A percentile compares a stretch with the other conserved stretches of the same genome.
phyloP scores from a whole-genome alignment of 2,797 vertebrate genomes.

The Chelidonichthys spinosus region DNA sequence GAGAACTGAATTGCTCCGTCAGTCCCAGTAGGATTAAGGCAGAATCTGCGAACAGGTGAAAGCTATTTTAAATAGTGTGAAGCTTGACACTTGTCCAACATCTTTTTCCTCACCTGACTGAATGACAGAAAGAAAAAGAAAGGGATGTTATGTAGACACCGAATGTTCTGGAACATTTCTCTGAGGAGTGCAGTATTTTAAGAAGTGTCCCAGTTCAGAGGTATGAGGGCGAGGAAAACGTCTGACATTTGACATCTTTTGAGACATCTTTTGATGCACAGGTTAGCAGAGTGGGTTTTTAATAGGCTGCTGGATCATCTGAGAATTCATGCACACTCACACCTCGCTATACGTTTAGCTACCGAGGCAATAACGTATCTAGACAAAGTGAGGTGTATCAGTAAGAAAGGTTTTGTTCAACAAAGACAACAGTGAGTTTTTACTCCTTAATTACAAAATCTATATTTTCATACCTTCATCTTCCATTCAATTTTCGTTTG shows the following conservation, averaged over 20 bases:
- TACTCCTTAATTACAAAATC: background rate
- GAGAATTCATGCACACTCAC: constrained; percentile 12
- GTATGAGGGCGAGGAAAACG: constrained; percentile 39
- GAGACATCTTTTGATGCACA: constrained; percentile 15
- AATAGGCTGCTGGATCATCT: constrained; percentile 15
- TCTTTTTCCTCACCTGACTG: constrained; percentile 5
- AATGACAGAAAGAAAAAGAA: constrained; percentile 14
- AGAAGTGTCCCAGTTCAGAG: constrained; percentile 73
- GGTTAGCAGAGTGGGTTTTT: constrained; percentile 12
- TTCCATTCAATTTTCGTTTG: no score
- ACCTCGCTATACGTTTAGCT: background rate
- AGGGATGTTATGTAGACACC: constrained; percentile 38
- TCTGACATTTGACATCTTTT: constrained; percentile 65
- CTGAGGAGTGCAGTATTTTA: constrained; percentile 71
- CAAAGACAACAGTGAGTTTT: background rate
- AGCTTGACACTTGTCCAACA: constrained; percentile 27
- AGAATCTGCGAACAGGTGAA: constrained; percentile 11
- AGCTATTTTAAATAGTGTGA: constrained; percentile 49
- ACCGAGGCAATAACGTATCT: background rate
- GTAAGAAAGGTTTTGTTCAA: background rate
- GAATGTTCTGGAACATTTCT: constrained; percentile 70
- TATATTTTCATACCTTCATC: background rate
- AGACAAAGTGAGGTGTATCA: background rate
- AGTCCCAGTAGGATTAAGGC: constrained; percentile 8
- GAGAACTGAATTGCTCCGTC: background rate